A percentile compares a stretch with the other conserved stretches of the same genome.
Evolutionary conservation across 2,113 vertebrate genomes (phyloP).

Genomic region (Poicephalus meyeri): DNA sequence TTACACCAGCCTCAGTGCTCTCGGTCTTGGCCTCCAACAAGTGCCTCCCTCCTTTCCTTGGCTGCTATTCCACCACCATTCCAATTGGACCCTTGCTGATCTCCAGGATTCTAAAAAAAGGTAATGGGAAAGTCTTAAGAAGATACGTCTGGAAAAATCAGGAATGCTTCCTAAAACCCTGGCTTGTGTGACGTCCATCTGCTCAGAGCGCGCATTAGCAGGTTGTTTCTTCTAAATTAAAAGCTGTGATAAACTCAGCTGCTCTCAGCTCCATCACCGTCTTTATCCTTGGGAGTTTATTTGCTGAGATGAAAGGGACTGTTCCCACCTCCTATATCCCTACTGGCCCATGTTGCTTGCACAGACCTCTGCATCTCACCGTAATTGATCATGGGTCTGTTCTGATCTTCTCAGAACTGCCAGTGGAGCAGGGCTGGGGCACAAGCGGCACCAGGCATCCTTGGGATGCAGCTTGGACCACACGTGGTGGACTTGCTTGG

Average conservation of each 20-base stretch:
- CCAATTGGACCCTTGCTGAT: background rate
- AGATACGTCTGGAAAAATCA: background rate
- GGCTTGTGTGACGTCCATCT: background rate
- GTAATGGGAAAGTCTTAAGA: background rate
- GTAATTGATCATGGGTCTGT: accelerated
- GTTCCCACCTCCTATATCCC: background rate
- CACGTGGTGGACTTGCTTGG: accelerated
- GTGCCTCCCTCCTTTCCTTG: background rate
- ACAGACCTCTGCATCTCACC: background rate
- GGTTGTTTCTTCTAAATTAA: constrained; percentile 23
- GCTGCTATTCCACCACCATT: background rate
- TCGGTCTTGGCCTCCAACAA: background rate
- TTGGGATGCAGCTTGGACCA: background rate
- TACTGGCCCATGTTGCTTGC: background rate
- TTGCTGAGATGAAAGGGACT: background rate
- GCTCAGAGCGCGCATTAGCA: background rate
- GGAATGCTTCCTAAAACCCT: background rate
- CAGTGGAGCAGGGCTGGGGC: accelerated
- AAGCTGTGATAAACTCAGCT: constrained; percentile 41
- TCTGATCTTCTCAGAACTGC: background rate
- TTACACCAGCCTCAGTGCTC: background rate
- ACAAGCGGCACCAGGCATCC: accelerated
- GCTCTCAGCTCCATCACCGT: background rate
- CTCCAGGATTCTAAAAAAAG: background rate
- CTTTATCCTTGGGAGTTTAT: background rate